Conservation (phyloP, 2,113 vertebrate genomes). For the Gallinago undulata region DNA sequence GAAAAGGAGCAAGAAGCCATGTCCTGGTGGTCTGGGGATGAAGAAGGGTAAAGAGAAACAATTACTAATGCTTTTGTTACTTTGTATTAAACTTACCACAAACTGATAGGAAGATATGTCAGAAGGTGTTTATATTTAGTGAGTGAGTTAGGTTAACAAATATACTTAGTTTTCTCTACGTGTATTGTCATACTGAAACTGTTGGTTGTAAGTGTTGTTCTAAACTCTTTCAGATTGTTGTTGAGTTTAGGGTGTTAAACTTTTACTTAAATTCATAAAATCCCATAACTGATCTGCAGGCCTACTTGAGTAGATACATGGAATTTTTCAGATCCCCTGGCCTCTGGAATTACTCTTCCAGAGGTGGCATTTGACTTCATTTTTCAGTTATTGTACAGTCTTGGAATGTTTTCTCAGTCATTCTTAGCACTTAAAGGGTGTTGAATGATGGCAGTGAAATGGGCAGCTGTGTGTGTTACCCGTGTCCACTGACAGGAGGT, state of each 20-base stretch:
- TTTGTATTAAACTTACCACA: neutral
- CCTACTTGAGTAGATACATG: rapidly evolving
- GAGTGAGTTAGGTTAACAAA: neutral
- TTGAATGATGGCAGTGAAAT: neutral
- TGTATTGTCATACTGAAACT: rapidly evolving
- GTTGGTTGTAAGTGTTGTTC: neutral
- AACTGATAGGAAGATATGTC: neutral
- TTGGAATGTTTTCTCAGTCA: rapidly evolving
- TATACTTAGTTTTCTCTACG: rapidly evolving
- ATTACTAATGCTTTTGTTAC: rapidly evolving
- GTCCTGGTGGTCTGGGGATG: slow-evolving; percentile 81
- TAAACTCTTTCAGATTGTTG: neutral
- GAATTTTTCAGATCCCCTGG: neutral
- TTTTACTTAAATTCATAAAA: neutral
- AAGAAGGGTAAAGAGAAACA: slow-evolving; percentile 71
- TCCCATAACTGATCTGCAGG: neutral
- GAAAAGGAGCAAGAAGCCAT: slow-evolving; percentile 76
- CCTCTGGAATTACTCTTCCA: neutral
- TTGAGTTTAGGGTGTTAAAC: neutral
- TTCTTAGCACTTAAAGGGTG: neutral
- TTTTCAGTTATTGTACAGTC: neutral
- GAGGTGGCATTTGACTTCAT: neutral
- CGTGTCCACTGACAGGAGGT: neutral
- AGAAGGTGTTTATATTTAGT: rapidly evolving
- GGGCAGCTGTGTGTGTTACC: neutral